Evolutionary conservation across 1,140 invertebrate genomes (phyloP).

Genomic region (Metopolophium dirhodum): DNA sequence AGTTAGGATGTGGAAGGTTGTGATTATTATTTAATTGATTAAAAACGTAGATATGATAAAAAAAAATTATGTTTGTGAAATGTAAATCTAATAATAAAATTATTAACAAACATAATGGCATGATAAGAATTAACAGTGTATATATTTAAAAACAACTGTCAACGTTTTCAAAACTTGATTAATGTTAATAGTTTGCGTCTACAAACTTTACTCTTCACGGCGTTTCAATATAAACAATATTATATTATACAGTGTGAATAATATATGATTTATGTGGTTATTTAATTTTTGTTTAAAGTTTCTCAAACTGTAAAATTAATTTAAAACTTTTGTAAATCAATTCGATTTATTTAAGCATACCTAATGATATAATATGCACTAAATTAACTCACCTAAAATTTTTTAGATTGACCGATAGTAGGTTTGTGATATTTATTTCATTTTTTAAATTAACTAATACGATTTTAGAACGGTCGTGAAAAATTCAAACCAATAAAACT

Average conservation of each 20-base stretch:
- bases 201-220: background rate
- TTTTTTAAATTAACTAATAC: background rate
- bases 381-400: background rate
- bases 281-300: background rate
- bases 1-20: background rate
- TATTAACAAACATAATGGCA: background rate
- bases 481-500: background rate
- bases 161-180: slow-evolving; percentile 7
- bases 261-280: background rate
- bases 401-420: background rate
- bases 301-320: background rate
- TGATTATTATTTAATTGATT: background rate
- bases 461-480: background rate
- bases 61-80: background rate
- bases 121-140: background rate
- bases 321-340: background rate
- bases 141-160: background rate
- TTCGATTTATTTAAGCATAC: background rate
- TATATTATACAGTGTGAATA: background rate
- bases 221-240: background rate
- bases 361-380: background rate
- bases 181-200: background rate
- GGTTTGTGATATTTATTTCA: background rate
- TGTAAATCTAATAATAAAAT: slow-evolving; percentile 6
- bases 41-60: background rate